Conservation (phyloP, 53 echinoderm and acorn worm species). For the Antedon mediterranea region DNA sequence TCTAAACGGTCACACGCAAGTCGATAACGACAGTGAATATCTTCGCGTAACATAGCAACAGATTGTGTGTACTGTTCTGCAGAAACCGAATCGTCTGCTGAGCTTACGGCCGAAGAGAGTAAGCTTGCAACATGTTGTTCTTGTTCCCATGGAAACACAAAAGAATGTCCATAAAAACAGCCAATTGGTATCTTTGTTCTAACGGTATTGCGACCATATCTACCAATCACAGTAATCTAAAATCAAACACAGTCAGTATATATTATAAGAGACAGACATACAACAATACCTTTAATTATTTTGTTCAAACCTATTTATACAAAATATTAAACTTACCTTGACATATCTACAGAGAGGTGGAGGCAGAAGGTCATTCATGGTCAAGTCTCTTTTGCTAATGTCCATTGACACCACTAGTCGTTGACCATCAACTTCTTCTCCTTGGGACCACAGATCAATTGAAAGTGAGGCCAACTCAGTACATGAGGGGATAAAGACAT, state of each 20-base stretch:
- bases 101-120: conserved; percentile 8
- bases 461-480: conserved; percentile 77
- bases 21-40: conserved; percentile 86
- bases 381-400: conserved; percentile 60
- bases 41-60: conserved; percentile 63
- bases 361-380: conserved; percentile 83
- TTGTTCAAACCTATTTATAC: neutral
- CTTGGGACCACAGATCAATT: conserved; percentile 83
- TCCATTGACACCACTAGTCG: conserved; percentile 87
- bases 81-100: conserved; percentile 11
- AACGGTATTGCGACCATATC: conserved; percentile 85
- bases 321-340: conserved; percentile 46
- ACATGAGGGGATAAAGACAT: conserved; percentile 91
- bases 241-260: neutral
- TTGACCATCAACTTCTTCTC: conserved; percentile 83
- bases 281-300: too few relatives aligned
- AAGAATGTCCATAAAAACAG: conserved; percentile 93
- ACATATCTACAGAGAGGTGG: conserved; percentile 82
- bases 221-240: conserved; percentile 91
- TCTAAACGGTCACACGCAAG: conserved; percentile 69
- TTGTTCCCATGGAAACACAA: conserved; percentile 46
- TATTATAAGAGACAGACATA: neutral
- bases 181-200: conserved; percentile 88
- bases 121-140: conserved; percentile 21
- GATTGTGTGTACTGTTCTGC: conserved; percentile 65